Evolutionary conservation across 2,113 vertebrate species (phyloP), one percentile per base, ranked within the genome.

Genomic region (Reinhardtius hippoglossoides): DNA sequence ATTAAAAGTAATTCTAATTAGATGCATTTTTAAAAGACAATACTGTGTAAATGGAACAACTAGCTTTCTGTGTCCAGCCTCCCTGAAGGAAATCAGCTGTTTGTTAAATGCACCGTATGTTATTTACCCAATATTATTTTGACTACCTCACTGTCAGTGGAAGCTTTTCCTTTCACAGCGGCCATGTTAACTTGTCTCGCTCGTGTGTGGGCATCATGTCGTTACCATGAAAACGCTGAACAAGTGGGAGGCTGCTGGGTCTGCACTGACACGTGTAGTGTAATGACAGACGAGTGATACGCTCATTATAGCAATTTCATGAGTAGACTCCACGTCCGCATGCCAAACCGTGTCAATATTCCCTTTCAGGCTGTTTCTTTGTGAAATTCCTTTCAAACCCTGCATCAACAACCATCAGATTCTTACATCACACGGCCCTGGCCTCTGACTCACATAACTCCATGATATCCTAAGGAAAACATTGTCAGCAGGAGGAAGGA

Each of bases 1-100:
- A 80, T 82, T 80, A 67, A 61, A 74, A 81, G 52, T 58, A 59
- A 78, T 78, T 52, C 20, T 14, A 70, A 64, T 80, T 7, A 76
- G 68, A 81, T 63, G 46, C 52, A 77, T 60, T 26, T 71, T 56
- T n/a, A 74, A 67, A 73, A 50, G 42, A 56, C 46, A 37, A 35
- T 21, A 4, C 24, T 48, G n/a, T 9, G 14, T 54, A 63, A 40
- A 62, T 12, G 26, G 18, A 12, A 61, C 31, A 37, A 20, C n/a
- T 31, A 20, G 14, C 31, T 50, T 31, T 31, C 31, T 16, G 13
- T 48, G 44, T 46, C 44, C 44, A 15, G 44, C 44, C 50, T n/a
- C 7, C 64, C 48, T 12, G 57, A 6, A 46, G 26, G 52, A 27
- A 71, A 54, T 59, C 35, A 58, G 46, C 66, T 23, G 9, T 50